phyloP scores from a whole-genome alignment of 2,113 vertebrate genomes.

The Bettongia penicillata region DNA sequence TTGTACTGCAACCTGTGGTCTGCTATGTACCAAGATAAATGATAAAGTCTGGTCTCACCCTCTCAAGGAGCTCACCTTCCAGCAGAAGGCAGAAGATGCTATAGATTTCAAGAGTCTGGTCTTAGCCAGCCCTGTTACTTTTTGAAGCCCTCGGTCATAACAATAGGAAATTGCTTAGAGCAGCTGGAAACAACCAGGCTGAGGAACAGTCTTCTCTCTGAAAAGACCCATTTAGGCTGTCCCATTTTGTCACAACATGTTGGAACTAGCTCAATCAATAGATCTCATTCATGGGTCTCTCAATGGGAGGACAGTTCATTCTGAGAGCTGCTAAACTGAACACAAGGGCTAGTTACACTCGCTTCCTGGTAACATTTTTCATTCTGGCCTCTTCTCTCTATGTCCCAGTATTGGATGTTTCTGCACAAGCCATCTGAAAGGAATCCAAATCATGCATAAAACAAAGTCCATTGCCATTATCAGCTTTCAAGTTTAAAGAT shows the following conservation, averaged over 20 bases:
- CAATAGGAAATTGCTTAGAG: background rate
- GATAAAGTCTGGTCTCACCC: background rate
- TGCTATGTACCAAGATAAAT: background rate
- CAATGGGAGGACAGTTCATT: background rate
- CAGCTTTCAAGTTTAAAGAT: background rate
- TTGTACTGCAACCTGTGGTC: background rate
- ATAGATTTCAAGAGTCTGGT: background rate
- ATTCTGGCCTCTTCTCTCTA: background rate
- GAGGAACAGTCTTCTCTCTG: background rate
- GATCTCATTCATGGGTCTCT: background rate
- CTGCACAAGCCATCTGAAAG: background rate
- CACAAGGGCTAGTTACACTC: background rate
- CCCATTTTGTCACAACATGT: background rate
- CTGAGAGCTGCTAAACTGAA: background rate
- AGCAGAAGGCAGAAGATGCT: background rate
- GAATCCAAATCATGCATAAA: background rate
- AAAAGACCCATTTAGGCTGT: background rate
- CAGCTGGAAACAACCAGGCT: background rate
- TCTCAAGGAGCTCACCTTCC: background rate
- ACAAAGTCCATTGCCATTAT: background rate
- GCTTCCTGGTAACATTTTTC: background rate
- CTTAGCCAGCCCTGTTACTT: background rate
- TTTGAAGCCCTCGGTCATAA: background rate
- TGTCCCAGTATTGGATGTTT: background rate
- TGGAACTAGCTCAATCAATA: background rate